Evolutionary conservation across 2,888 invertebrate genomes (phyloP), one percentile per base, ranked within the genome.

Genomic region (Cybosia mesomella): DNA sequence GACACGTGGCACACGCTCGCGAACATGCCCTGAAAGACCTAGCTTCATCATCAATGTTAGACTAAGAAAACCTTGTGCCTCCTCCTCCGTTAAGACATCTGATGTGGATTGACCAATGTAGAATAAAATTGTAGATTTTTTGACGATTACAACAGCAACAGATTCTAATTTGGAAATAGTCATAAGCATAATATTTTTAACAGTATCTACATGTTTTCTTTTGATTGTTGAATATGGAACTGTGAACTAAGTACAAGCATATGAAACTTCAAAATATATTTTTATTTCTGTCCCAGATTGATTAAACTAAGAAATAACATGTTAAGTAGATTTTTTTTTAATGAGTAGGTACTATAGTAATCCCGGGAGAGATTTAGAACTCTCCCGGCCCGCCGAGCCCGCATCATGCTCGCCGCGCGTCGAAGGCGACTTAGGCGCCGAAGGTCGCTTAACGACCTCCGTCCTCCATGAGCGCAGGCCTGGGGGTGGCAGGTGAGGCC

Each of bases 1-100:
- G 92, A 0, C 89, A 89, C 81, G 87, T 93, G 32, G 89, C 90
- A 70, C 89, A 86, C 22, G 91, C 93, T 0, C 72, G 92, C 2
- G 88, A 89, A 18, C 90, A 91, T 74, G 91, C 90, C 28, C 85
- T 93, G 0, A 57, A 77, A 11, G 89, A 89, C 73, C 76, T 89
- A 18, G 73, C 77, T 0, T 58, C 75, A 1, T 21, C 59, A 10
- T 53, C 66, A 2, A 7, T 54, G 15, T 7, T 55, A 21, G 61
- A 66, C 32, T 61, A 34, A 59, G 39, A 22, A 22, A 15, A 15
- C 36, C 7, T 21, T n/a, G 34, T 34, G 7, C 15, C 49, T 49
- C 9, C n/a, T 36, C 8, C 36, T 58, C 58, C 18, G 43, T 43
- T 43, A 49, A 49, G n/a, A 21, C 21, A 21, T 1, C 11, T 21